Percentiles rank a stretch among this genome's conserved stretches.
Evolutionary conservation across 2,113 vertebrate species (phyloP).

Genomic region (Triplophysa siluroides): DNA sequence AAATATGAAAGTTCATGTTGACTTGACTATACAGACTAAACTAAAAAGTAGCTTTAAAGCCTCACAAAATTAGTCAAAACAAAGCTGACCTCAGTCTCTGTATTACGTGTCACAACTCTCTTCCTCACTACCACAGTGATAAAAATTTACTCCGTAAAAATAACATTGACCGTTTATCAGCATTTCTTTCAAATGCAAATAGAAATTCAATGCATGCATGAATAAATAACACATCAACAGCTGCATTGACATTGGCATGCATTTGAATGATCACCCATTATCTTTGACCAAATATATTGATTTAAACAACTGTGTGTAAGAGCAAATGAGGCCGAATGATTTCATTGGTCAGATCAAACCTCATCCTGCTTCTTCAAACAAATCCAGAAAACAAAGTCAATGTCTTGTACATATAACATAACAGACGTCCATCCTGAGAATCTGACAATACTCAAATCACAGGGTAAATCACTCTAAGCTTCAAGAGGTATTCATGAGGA

Average conservation of each 20-base stretch:
- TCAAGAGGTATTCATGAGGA: background rate
- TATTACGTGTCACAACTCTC: background rate
- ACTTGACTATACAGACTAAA: too few relatives aligned
- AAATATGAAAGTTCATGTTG: too few relatives aligned
- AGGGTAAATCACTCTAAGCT: background rate
- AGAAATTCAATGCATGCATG: slow-evolving; percentile 58
- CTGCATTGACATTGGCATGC: background rate
- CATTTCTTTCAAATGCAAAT: slow-evolving; percentile 58
- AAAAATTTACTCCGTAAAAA: slow-evolving; percentile 62
- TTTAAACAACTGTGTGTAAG: slow-evolving; percentile 43
- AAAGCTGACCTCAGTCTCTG: background rate
- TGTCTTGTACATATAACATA: background rate
- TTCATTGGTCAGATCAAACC: background rate
- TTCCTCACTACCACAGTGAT: slow-evolving; percentile 43
- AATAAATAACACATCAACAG: background rate
- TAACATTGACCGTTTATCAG: slow-evolving; percentile 50
- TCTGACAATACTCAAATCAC: background rate
- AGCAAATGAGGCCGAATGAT: background rate
- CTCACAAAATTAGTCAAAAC: background rate
- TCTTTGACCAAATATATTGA: slow-evolving; percentile 58
- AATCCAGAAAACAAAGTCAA: background rate
- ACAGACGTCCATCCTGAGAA: too few relatives aligned
- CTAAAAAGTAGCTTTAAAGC: too few relatives aligned
- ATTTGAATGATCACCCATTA: slow-evolving; percentile 12
- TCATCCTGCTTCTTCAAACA: background rate